These are phyloP conservation scores for Aspidoscelis tigris DNA, from an alignment of 2,113 vertebrate species.

Conservation along the genomic window DNA sequence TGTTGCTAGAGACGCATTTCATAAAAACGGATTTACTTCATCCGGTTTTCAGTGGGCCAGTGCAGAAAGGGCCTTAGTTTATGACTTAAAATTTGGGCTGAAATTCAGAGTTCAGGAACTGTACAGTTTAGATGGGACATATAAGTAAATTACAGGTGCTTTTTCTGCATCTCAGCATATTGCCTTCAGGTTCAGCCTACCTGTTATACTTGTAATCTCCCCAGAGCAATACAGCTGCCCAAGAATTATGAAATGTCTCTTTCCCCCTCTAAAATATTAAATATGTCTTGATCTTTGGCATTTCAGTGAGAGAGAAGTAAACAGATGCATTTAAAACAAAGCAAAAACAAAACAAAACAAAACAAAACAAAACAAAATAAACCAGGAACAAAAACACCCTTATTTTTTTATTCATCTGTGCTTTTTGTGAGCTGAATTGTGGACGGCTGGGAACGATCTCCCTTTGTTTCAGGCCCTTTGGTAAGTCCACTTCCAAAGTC, in stretches of 20 bases:
- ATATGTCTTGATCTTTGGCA: slow-evolving; percentile 27
- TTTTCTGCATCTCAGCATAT: background rate
- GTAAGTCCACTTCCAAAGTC: slow-evolving; percentile 36
- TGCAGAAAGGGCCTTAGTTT: too few species aligned
- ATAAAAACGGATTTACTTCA: too few species aligned
- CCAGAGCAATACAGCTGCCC: background rate
- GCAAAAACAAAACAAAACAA: background rate
- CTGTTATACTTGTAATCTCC: background rate
- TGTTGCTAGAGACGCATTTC: too few species aligned
- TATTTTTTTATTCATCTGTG: slow-evolving; percentile 34
- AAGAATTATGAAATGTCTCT: background rate
- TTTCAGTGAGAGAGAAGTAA: slow-evolving; percentile 42
- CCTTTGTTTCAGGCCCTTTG: slow-evolving; percentile 23
- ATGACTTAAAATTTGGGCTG: too few species aligned
- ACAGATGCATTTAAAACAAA: background rate
- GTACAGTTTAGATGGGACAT: too few species aligned
- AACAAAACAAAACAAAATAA: too few species aligned
- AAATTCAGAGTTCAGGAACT: too few species aligned
- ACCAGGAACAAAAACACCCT: background rate
- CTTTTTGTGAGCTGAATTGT: slow-evolving; percentile 38
- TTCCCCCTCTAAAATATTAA: slow-evolving; percentile 1
- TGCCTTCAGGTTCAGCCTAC: background rate
- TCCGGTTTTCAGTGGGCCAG: too few species aligned
- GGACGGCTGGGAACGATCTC: slow-evolving; percentile 10
- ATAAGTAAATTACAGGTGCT: background rate